These are phyloP conservation scores for Coptodon bakossiorum DNA, from an alignment of 2,113 vertebrate genomes.

Conservation along the genomic window DNA sequence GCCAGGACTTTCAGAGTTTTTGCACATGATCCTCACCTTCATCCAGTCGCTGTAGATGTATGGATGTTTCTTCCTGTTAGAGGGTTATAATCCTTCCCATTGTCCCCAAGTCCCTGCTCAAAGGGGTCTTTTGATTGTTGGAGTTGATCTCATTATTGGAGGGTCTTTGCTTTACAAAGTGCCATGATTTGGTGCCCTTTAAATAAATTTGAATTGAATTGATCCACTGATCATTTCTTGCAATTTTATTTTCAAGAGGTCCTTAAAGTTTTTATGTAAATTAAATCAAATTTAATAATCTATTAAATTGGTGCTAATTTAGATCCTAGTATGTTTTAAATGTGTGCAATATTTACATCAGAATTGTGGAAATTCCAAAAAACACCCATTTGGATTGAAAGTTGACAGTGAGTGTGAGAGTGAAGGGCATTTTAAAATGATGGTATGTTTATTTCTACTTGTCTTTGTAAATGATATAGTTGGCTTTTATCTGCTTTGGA, in stretches of 20 bases:
- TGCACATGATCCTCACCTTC: background rate
- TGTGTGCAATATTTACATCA: background rate
- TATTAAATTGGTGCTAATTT: background rate
- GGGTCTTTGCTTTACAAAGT: background rate
- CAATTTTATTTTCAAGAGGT: background rate
- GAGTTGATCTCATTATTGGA: background rate
- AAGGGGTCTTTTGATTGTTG: background rate
- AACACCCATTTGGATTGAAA: background rate
- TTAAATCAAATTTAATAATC: accelerated
- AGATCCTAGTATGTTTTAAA: background rate
- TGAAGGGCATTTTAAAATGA: background rate
- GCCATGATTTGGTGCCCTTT: background rate
- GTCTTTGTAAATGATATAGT: background rate
- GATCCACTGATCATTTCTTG: background rate
- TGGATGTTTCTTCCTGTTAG: background rate
- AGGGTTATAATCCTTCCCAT: background rate
- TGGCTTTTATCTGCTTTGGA: background rate
- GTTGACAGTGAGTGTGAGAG: background rate
- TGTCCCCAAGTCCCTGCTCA: background rate
- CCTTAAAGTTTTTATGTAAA: background rate
- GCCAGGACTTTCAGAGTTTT: background rate
- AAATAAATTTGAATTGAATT: background rate
- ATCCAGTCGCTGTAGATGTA: background rate
- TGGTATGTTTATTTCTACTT: background rate
- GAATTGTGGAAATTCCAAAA: background rate